A percentile compares a stretch with the other conserved stretches of the same genome.
Evolutionary conservation across 2,888 invertebrate genomes (phyloP).

Genomic region (Ectemnius continuus): DNA sequence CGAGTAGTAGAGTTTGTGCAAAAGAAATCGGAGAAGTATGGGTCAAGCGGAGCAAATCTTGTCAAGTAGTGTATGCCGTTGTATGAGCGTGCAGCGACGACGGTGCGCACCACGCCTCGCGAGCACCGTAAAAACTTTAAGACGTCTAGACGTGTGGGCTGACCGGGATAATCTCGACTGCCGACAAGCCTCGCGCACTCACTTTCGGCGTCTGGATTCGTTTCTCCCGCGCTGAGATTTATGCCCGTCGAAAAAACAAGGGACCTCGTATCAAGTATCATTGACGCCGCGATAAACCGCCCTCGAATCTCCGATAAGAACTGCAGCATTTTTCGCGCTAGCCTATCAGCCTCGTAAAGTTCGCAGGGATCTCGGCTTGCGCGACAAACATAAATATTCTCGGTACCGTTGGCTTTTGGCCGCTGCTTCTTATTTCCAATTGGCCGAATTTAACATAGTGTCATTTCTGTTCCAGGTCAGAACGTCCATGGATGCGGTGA

Average conservation of each 20-base stretch:
- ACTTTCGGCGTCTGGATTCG: constrained; percentile 8
- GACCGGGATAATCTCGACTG: constrained; percentile 51
- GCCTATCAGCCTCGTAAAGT: no score
- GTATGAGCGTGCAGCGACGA: constrained; percentile 44
- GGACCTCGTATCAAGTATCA: no score
- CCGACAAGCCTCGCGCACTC: constrained; percentile 27
- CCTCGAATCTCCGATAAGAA: no score
- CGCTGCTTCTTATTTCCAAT: no score
- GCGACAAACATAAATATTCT: no score
- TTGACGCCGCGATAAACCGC: no score
- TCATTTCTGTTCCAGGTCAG: constrained; percentile 38
- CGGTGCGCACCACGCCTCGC: constrained; percentile 54
- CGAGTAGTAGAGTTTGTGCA: no score
- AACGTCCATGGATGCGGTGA: constrained; percentile 25
- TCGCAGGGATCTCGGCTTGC: no score
- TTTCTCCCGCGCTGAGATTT: constrained; percentile 6
- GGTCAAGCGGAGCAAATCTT: no score
- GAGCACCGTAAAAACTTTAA: constrained; percentile 58
- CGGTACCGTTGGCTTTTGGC: no score
- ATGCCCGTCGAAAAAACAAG: background rate
- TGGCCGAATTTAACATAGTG: background rate
- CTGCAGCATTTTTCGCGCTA: no score
- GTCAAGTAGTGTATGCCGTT: constrained; percentile 5
- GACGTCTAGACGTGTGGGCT: constrained; percentile 69
- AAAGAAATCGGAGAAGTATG: no score